Evolutionary conservation across 2,888 invertebrate species (phyloP).

Genomic region (Acanthopleura granulata): DNA sequence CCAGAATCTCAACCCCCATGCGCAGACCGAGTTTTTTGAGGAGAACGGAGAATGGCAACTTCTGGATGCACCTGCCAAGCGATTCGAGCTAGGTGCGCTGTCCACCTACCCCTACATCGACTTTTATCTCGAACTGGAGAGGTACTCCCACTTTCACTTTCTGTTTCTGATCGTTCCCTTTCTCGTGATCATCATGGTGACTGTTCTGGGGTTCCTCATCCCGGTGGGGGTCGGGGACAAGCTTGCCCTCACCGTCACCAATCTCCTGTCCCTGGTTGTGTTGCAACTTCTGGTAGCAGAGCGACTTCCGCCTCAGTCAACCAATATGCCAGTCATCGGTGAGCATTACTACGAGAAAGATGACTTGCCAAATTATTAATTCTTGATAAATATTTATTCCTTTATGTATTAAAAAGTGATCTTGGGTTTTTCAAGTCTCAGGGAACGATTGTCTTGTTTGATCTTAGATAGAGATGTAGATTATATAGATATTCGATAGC

Average conservation of each 20-base stretch:
- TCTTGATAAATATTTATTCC: too few species aligned
- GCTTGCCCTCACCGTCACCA: background rate
- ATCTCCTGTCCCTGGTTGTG: slow-evolving; percentile 11
- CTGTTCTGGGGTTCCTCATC: slow-evolving; percentile 3
- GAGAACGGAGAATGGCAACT: slow-evolving; percentile 9
- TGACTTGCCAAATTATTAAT: too few species aligned
- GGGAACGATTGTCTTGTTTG: too few species aligned
- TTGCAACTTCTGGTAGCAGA: slow-evolving; percentile 10
- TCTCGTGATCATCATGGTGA: slow-evolving; percentile 8
- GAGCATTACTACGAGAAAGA: background rate
- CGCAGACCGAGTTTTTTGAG: background rate
- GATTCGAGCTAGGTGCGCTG: background rate
- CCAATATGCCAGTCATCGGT: slow-evolving; percentile 9
- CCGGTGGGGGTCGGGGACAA: background rate
- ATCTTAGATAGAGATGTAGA: too few species aligned
- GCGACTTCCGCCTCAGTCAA: slow-evolving; percentile 5
- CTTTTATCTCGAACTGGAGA: background rate
- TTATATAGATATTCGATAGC: too few species aligned
- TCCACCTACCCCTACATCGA: background rate
- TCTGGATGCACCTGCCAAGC: background rate
- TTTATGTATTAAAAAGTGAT: too few species aligned
- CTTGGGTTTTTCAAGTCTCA: too few species aligned
- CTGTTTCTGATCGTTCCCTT: slow-evolving; percentile 10
- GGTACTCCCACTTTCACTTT: background rate
- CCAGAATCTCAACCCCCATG: background rate